Evolutionary conservation across 2,797 vertebrate genomes (phyloP).

Genomic region (Pipistrellus pipistrellus): DNA sequence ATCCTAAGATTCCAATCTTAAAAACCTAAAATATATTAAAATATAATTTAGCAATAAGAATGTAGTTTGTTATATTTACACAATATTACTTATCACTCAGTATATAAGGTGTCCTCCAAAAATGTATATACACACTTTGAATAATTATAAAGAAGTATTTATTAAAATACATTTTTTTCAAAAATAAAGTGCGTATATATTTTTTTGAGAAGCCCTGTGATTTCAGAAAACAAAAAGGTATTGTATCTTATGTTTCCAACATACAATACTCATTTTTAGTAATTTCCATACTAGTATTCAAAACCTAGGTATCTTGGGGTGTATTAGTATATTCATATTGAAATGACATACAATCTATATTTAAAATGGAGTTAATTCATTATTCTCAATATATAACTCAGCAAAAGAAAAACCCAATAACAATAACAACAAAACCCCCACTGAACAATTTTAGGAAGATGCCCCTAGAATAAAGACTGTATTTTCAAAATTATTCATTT

Average conservation of each 20-base stretch:
- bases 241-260: background rate
- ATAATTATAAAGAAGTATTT: too few relatives aligned
- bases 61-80: background rate
- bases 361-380: constrained; percentile 59
- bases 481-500: constrained; percentile 57
- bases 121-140: background rate
- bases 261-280: constrained; percentile 8
- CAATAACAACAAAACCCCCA: background rate
- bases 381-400: constrained; percentile 36
- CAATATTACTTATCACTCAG: background rate
- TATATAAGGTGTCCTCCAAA: background rate
- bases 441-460: constrained; percentile 29
- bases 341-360: constrained; percentile 41
- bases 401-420: background rate
- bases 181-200: background rate
- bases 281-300: constrained; percentile 27
- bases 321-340: background rate
- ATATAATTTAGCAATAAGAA: constrained; percentile 21
- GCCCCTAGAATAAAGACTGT: constrained; percentile 16
- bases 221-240: constrained; percentile 17
- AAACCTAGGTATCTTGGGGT: constrained; percentile 3
- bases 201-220: background rate
- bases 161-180: too few relatives aligned
- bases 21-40: constrained; percentile 15
- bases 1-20: constrained; percentile 20